Evolutionary conservation across 2,113 vertebrate genomes (phyloP), one percentile per base, ranked within the genome.

Genomic region (Centropristis striata): DNA sequence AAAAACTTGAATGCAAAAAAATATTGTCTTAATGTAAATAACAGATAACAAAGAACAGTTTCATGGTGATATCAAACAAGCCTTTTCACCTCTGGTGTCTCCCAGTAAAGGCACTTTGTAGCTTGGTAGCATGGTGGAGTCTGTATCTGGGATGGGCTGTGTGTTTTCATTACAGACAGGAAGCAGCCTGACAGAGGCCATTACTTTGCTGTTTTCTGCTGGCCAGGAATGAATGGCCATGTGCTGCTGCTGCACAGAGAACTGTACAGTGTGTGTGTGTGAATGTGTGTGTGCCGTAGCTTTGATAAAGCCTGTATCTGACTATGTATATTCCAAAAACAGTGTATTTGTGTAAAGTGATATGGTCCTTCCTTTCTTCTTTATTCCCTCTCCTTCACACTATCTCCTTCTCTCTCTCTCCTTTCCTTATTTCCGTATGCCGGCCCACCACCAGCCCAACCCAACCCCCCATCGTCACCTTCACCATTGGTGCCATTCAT

Each of bases 121-220:
- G 71, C 71, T 75, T 65, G 74, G 75, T 28, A 16, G 80, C 78
- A 69, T 70, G 71, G 54, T 50, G 78, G 71, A 72, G 80, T 39
- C 18, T 64, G 57, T 57, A 51, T 47, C 70, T 18, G 39, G 50
- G 69, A 73, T 70, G 47, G 37, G 63, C 75, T 57, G 75, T 85
- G 81, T 81, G 83, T 88, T 90, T 92, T 89, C 83, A 88, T 91
- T 89, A 85, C 84, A 88, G 70, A 84, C 74, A 83, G 83, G 85
- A 92, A 81, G 78, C 87, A 46, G 73, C 47, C 79, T 86, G 90
- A 91, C 90, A 91, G 72, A 71, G 75, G 77, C 81, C 86, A 90
- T 92, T 91, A 90, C 74, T 91, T 90, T 79, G 60, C 51, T 32
- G 32, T 63, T 69, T 77, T 55, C 53, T 55, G 32, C 50, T 51